A percentile compares a stretch with the other conserved stretches of the same genome.
Conservation (phyloP, 2,797 vertebrate genomes). For the Lacerta bilineata region DNA sequence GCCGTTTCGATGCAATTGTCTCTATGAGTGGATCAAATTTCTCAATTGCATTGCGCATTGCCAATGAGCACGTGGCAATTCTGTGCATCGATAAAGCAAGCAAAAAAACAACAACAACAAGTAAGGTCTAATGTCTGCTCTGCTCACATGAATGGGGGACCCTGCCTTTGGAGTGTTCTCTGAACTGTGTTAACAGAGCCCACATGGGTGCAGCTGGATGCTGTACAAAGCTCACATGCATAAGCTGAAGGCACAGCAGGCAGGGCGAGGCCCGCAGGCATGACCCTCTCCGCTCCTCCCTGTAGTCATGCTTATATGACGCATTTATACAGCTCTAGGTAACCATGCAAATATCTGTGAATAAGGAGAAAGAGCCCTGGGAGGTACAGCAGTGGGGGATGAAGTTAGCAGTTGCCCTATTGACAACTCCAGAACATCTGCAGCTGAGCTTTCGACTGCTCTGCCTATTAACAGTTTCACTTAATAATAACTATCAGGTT, state of each 20-base stretch:
- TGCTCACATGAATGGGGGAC: background rate
- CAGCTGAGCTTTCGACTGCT: conserved; percentile 40
- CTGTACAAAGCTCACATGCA: no score
- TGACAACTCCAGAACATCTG: conserved; percentile 46
- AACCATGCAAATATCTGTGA: background rate
- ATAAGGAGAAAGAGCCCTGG: background rate
- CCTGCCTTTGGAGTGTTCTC: background rate
- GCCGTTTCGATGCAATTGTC: no score
- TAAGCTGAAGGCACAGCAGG: no score
- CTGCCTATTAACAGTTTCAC: conserved; percentile 34
- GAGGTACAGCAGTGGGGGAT: background rate
- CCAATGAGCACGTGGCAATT: no score
- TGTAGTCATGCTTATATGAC: background rate
- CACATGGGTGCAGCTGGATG: background rate
- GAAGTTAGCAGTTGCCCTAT: conserved; percentile 27
- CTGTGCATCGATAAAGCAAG: no score
- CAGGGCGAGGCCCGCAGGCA: background rate
- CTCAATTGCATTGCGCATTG: no score
- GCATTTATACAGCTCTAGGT: background rate
- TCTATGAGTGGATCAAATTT: no score
- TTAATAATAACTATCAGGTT: conserved; percentile 68
- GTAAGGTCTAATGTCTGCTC: background rate
- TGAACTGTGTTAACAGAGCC: background rate
- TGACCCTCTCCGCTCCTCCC: background rate
- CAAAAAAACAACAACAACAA: no score